phyloP scores from a whole-genome alignment of 2,113 vertebrate species.

The Periophthalmodon schlosseri region DNA sequence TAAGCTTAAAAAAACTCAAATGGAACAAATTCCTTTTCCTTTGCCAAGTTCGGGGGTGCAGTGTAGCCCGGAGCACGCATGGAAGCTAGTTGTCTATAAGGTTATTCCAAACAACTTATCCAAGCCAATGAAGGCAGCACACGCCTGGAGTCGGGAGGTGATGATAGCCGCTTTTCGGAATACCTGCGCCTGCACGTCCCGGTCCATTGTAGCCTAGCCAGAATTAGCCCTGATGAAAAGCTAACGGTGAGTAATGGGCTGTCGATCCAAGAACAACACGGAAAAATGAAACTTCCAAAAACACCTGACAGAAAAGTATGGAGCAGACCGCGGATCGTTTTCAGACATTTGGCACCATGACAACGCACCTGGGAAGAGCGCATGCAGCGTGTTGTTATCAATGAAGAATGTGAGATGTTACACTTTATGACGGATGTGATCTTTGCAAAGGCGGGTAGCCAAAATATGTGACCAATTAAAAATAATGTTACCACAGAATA shows the following conservation, averaged over 20 bases:
- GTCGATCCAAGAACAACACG: neutral
- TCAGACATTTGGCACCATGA: neutral
- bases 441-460: too few species aligned
- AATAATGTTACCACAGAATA: too few species aligned
- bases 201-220: constrained; percentile 3
- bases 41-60: neutral
- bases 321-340: constrained; percentile 2
- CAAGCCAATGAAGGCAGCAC: constrained; percentile 19
- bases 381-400: neutral
- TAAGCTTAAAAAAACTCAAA: neutral
- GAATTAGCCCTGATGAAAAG: constrained; percentile 9
- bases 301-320: neutral
- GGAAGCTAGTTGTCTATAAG: constrained; percentile 19
- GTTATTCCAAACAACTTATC: constrained; percentile 18
- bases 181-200: constrained; percentile 29
- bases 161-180: constrained; percentile 33
- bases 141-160: constrained; percentile 18
- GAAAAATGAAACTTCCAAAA: constrained; percentile 4
- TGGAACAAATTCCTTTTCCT: neutral
- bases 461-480: too few species aligned
- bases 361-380: constrained; percentile 5
- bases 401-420: neutral
- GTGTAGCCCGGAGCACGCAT: constrained; percentile 4
- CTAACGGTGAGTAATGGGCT: constrained; percentile 22
- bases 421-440: neutral